Conservation (phyloP, 1,140 invertebrate genomes). For the Scylla paramamosain region DNA sequence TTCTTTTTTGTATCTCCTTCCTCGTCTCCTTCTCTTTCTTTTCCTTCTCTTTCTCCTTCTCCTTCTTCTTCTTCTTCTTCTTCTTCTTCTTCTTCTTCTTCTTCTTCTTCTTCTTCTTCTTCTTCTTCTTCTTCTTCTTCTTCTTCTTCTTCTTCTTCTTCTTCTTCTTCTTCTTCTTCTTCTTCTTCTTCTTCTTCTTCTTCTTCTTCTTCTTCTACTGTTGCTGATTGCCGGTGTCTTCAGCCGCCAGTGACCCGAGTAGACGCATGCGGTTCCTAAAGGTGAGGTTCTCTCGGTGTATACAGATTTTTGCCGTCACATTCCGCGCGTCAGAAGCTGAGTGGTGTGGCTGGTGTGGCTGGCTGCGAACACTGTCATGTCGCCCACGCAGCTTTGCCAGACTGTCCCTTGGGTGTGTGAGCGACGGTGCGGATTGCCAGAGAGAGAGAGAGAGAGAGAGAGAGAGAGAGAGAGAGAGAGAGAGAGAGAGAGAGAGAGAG, state of each 20-base stretch:
- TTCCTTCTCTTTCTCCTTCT: not conserved
- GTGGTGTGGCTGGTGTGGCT: too few relatives aligned
- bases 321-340: too few relatives aligned
- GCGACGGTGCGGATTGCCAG: not conserved
- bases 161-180: not conserved
- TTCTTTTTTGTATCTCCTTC: not conserved
- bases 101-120: not conserved
- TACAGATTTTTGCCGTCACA: too few relatives aligned
- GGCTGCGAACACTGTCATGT: too few relatives aligned
- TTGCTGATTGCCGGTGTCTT: not conserved
- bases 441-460: constrained; percentile 6
- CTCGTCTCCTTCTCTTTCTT: not conserved
- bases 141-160: not conserved
- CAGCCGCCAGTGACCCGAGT: too few relatives aligned
- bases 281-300: too few relatives aligned
- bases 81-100: not conserved
- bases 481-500: too few relatives aligned
- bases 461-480: too few relatives aligned
- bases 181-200: not conserved
- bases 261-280: too few relatives aligned
- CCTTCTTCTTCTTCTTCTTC: not conserved
- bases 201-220: not conserved
- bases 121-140: not conserved
- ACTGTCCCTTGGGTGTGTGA: too few relatives aligned
- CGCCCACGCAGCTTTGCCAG: too few relatives aligned